These are phyloP conservation scores for Phrynosoma platyrhinos DNA, from an alignment of 2,113 vertebrate genomes.

Conservation along the genomic window DNA sequence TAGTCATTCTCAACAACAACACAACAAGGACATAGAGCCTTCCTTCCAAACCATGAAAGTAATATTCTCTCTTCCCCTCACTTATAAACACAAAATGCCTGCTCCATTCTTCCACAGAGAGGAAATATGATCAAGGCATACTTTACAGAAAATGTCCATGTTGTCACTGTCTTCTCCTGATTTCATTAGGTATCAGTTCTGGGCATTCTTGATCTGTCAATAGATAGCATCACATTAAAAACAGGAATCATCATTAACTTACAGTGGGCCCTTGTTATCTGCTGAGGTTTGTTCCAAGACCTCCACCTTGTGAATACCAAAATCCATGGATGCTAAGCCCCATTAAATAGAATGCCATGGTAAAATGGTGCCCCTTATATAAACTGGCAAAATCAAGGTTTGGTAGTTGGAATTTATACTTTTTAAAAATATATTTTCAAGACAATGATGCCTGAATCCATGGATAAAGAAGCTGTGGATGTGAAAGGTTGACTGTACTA, in stretches of 20 bases:
- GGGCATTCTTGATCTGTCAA: slow-evolving; percentile 40
- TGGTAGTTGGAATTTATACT: too few relatives aligned
- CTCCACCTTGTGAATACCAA: too few relatives aligned
- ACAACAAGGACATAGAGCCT: background rate
- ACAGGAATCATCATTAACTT: slow-evolving; percentile 58
- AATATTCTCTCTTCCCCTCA: background rate
- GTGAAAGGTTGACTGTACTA: background rate
- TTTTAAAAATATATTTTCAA: too few relatives aligned
- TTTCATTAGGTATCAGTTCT: slow-evolving; percentile 38
- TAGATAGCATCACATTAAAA: slow-evolving; percentile 43
- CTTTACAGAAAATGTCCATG: background rate
- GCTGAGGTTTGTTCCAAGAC: too few relatives aligned
- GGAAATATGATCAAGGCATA: slow-evolving; percentile 17
- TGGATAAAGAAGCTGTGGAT: too few relatives aligned
- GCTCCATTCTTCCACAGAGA: background rate
- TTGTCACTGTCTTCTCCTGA: background rate
- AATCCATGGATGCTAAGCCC: too few relatives aligned
- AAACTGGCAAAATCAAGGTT: too few relatives aligned
- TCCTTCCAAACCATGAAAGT: background rate
- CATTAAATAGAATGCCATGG: too few relatives aligned
- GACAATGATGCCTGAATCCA: too few relatives aligned
- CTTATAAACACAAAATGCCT: background rate
- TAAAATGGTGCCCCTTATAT: too few relatives aligned
- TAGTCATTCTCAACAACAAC: too few relatives aligned
- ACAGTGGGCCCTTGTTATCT: too few relatives aligned